Base-by-base conservation (phyloP, 2,888 invertebrate genomes). In the Stenchaetothrips biformis region DNA sequence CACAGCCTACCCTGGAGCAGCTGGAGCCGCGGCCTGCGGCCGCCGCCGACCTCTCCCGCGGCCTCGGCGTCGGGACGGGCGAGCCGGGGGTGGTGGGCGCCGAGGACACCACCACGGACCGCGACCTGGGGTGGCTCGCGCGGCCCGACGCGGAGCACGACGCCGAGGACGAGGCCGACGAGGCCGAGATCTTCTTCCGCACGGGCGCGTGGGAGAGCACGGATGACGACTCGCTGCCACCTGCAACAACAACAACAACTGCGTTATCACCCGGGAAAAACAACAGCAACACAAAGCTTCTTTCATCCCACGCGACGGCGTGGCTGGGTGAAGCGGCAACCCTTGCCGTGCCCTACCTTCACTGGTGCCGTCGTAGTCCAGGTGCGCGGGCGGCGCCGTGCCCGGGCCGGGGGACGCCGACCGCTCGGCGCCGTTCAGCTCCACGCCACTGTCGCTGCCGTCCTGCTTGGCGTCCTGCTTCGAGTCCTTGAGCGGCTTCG, bases 401-500 rank as follows among this genome's bases (percentile, higher is more conserved):
- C 25, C 67, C 67, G 25, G 67, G 8, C 11, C 25, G 67, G 67
- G 67, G 21, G 67, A 74, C 9, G 67, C 25, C 21, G 67, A 74
- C 67, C 67, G 67, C 67, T 74, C 67, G 53, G 79, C 78, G 2
- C 82, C 81, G 78, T 82, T 82, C 37, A 82, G 80, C 85, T 94
- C 94, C 21, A 94, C 92, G 7, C 94, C 95, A 84, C 94, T 94
- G 85, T 94, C 94, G 85, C 93, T 94, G 81, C 94, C 94, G 82
- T 93, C 93, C 62, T 82, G 82, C 78, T 81, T 82, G n/a, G 48
- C 81, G 18, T 81, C 62, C 74, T 83, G 83, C 37, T 16, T 53
- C 21, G 21, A 9, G 67, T 21, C 21, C 67, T 67, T 67, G n/a
- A 67, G 67, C n/a, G 21, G 25, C 67, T 74, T 74, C 8, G 25